Evolutionary conservation across 2,888 invertebrate species (phyloP), one percentile per base, ranked within the genome.

Genomic region (Epiblema foenella): DNA sequence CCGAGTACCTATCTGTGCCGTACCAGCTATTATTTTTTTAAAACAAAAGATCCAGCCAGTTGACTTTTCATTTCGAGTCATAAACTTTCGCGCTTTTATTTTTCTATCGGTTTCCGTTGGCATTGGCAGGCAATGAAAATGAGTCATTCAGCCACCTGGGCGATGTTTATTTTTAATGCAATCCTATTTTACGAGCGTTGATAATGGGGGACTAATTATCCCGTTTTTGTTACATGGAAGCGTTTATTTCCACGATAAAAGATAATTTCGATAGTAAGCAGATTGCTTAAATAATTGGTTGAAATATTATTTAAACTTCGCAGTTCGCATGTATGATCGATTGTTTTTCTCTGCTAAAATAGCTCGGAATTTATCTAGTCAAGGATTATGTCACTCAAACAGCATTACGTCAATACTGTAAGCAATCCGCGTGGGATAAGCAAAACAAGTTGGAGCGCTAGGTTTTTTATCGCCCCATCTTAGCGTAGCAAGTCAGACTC

Each of bases 71-170:
- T 52, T 68, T 68, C 24, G 24, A 76, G 69, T 62, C 59, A 69
- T 67, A 59, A 69, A 74, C 72, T 72, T 73, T 71, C 73, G 73
- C 68, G 59, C 33, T 77, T 79, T 79, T 80, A 20, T n/a, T 68
- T 63, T 84, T 81, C 85, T 84, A 78, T 74, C 76, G 74, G 79
- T 81, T 82, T 81, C 75, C 80, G 74, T 88, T 89, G 88, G 87
- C 87, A 84, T 84, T 79, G 80, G 76, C 73, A 74, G 67, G 71
- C 58, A 29, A 60, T 85, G 57, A n/a, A 69, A 46, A 63, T 87
- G 87, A 88, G 66, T 89, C 88, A 89, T 79, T 78, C 78, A 75
- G 83, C 86, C 87, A 89, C 85, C 87, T 89, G 86, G 88, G 85
- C 85, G 85, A 84, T 88, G 85, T 81, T 81, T 75, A 80, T 81